Percentiles rank a stretch among this genome's conserved stretches.
These are phyloP conservation scores for Caenorhabditis uteleia DNA, from an alignment of 2,888 invertebrate species.

Conservation along the genomic window DNA sequence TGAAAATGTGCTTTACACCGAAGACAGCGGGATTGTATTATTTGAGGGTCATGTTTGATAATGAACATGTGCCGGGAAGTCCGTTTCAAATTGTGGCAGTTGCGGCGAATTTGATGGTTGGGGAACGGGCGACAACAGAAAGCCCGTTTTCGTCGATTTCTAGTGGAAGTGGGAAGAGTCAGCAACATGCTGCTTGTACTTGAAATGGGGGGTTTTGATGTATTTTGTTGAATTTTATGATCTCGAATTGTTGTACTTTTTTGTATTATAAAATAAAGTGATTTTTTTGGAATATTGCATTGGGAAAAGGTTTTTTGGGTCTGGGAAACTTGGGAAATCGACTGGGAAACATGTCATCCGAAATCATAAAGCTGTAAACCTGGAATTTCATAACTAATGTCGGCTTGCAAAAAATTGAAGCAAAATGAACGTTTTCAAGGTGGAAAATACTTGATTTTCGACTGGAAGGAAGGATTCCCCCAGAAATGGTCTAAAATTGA, in stretches of 20 bases:
- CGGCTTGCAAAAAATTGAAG: too few species aligned
- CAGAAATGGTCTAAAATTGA: too few species aligned
- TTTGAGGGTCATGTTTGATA: constrained; percentile 84
- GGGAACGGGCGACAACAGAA: constrained; percentile 44
- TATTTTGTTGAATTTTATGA: not conserved
- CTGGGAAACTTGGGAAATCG: not conserved
- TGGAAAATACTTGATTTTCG: too few species aligned
- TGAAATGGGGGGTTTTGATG: not conserved
- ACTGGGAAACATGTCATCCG: too few species aligned
- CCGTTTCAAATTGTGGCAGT: constrained; percentile 56
- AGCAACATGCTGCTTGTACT: constrained; percentile 36
- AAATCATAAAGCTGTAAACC: too few species aligned
- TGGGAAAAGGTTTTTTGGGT: not conserved
- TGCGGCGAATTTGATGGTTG: constrained; percentile 10
- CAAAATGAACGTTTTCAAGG: too few species aligned
- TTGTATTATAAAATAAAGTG: not conserved
- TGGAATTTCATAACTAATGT: too few species aligned
- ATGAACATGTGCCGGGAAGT: constrained; percentile 53
- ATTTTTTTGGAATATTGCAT: not conserved
- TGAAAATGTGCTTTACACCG: constrained; percentile 93
- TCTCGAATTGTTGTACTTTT: constrained; percentile 1
- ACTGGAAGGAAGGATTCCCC: too few species aligned
- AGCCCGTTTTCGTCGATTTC: constrained; percentile 50
- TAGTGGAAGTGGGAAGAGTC: constrained; percentile 8
- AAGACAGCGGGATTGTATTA: constrained; percentile 97